Base-by-base conservation (phyloP, 2,888 invertebrate genomes). In the Ditylenchus weischeri region DNA sequence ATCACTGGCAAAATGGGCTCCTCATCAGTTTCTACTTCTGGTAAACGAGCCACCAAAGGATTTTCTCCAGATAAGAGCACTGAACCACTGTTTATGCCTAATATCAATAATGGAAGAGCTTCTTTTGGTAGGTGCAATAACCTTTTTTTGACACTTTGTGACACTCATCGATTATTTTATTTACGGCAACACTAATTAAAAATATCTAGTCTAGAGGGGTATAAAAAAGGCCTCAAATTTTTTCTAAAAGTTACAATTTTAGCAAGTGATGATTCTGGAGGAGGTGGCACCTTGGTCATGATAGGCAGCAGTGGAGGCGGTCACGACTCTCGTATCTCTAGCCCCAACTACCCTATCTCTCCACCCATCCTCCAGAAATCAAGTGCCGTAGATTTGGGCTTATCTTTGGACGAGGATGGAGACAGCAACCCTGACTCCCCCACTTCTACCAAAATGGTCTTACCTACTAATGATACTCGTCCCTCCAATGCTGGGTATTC, bases 51-150 rank as follows among this genome's bases (percentile, higher is more conserved):
- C 10, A 18, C 21, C 2, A 54, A 15, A 18, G 76, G 76, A 18
- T 64, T 77, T 0, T 72, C 78, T 10, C 72, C 73, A 7, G 79
- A 79, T 64, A 79, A 78, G 70, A 77, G 76, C 66, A 74, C 76
- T 11, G 79, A 79, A 62, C 77, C 78, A 58, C 70, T 79, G 10
- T 54, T 54, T 54, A 21, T 23, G 29, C 54, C 54, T 18, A 23
- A 11, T 29, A 11, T 54, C 11, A 54, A 23, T 18, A 54, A 54
- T 54, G 54, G 54, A 29, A 54, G 54, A 29, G 11, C 54, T 15
- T 54, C 54, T n/a, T 18, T 54, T 15, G 54, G 54, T 54, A 10
- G 8, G 54, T 54, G 21, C 1, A 54, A 11, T 29, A 54, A 15
- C 8, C 6, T 51, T 29, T 29, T 29, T 29, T 2, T 29, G 29